Evolutionary conservation across 2,797 vertebrate species (phyloP).

Genomic region (Cuniculus paca): DNA sequence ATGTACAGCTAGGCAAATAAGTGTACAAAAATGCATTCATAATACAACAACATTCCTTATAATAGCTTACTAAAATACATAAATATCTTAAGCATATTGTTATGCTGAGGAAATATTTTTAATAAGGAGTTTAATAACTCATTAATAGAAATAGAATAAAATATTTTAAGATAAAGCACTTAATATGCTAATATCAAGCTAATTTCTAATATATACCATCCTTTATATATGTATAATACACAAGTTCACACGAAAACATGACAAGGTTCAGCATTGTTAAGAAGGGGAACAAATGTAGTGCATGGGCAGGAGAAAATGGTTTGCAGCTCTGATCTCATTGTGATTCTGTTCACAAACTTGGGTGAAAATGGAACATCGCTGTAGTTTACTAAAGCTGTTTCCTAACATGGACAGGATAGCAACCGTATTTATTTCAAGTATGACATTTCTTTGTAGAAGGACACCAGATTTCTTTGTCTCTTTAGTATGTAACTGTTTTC

Average conservation of each 20-base stretch:
- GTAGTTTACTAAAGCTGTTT: not conserved
- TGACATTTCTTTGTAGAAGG: not conserved
- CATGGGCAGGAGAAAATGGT: not conserved
- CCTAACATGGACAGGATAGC: not conserved
- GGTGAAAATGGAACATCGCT: not conserved
- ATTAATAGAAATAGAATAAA: not conserved
- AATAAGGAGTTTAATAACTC: not conserved
- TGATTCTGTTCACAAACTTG: not conserved
- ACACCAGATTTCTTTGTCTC: not conserved
- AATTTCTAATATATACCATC: not conserved
- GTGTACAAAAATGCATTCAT: not conserved
- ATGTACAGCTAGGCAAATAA: not conserved
- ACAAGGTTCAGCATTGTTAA: not conserved
- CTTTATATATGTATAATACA: not conserved
- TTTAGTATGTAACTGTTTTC: not conserved
- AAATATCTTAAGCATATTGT: not conserved
- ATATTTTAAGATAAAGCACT: not conserved
- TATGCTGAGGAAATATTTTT: conserved; percentile 11
- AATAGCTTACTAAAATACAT: not conserved
- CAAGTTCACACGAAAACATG: not conserved
- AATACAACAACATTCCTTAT: not conserved
- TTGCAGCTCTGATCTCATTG: not conserved
- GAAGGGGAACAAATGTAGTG: not conserved
- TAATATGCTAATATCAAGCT: not conserved
- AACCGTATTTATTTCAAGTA: not conserved